These are phyloP conservation scores for Agelas oroides DNA, from an alignment of 37 sponge, comb jelly and placozoan genomes.

Conservation along the genomic window DNA sequence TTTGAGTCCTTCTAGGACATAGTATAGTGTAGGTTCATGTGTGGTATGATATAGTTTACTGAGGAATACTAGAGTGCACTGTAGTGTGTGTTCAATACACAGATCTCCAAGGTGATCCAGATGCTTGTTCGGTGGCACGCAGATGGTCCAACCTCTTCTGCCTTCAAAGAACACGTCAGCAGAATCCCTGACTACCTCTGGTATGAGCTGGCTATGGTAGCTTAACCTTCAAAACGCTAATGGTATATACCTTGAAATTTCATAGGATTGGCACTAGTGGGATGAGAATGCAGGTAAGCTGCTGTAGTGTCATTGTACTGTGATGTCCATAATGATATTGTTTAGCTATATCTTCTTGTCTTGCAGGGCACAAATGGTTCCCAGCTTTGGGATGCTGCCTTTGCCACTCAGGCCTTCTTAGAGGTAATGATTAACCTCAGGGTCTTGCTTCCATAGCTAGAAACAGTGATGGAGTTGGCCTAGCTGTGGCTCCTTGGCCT, in stretches of 20 bases:
- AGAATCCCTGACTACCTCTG: constrained; percentile 91
- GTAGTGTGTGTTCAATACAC: neutral
- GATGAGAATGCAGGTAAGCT: constrained; percentile 91
- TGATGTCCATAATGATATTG: neutral
- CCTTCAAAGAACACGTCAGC: constrained; percentile 77
- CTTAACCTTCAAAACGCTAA: no score
- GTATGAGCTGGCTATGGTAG: no score
- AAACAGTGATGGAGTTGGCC: neutral
- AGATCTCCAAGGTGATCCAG: constrained; percentile 92
- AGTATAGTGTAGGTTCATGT: no score
- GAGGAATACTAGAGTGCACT: neutral
- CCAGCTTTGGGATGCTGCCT: constrained; percentile 89
- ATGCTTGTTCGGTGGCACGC: constrained; percentile 87
- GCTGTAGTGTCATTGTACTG: no score
- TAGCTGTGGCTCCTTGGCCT: no score
- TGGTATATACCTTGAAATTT: no score
- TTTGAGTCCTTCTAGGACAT: no score
- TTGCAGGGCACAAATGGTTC: constrained; percentile 89
- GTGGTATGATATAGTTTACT: neutral
- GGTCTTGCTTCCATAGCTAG: neutral
- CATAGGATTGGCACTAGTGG: constrained; percentile 88
- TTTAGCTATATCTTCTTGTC: neutral
- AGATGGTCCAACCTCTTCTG: constrained; percentile 78
- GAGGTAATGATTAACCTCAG: constrained; percentile 41
- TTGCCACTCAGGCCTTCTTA: constrained; percentile 86